Percentiles rank a stretch among this genome's conserved stretches.
Evolutionary conservation across 2,888 invertebrate genomes (phyloP).

Genomic region (Acronicta alni): DNA sequence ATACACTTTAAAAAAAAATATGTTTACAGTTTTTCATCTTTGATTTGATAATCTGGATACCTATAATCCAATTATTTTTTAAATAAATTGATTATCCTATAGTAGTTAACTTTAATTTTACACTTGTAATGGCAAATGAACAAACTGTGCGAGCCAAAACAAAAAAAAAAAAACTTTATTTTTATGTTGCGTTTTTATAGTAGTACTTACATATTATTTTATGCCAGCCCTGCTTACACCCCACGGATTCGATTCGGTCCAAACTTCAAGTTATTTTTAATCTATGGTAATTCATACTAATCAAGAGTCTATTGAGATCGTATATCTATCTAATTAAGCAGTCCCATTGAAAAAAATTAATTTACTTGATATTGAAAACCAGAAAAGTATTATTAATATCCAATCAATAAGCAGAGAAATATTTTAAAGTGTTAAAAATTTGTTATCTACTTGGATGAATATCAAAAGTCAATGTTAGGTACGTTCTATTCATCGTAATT

Average conservation of each 20-base stretch:
- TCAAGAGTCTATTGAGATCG: slow-evolving; percentile 51
- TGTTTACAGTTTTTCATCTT: no score
- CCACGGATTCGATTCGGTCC: slow-evolving; percentile 50
- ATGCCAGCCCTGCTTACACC: slow-evolving; percentile 44
- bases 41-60: no score
- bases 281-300: slow-evolving; percentile 58
- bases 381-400: slow-evolving; percentile 44
- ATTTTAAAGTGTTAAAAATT: slow-evolving; percentile 48
- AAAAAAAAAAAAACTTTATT: no score
- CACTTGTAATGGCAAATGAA: no score
- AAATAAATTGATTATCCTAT: no score
- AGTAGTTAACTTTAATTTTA: no score
- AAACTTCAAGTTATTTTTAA: slow-evolving; percentile 57
- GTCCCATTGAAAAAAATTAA: slow-evolving; percentile 47
- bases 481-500: slow-evolving; percentile 14
- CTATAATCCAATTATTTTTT: no score
- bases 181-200: not conserved
- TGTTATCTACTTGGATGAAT: slow-evolving; percentile 14
- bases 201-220: not conserved
- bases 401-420: slow-evolving; percentile 41
- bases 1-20: no score
- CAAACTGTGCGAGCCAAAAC: no score
- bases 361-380: slow-evolving; percentile 43
- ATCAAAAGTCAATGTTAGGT: slow-evolving; percentile 19
- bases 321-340: slow-evolving; percentile 53